Percentiles rank a stretch among this genome's conserved stretches.
phyloP scores from a whole-genome alignment of 2,113 vertebrate genomes.

The Paramisgurnus dabryanus region DNA sequence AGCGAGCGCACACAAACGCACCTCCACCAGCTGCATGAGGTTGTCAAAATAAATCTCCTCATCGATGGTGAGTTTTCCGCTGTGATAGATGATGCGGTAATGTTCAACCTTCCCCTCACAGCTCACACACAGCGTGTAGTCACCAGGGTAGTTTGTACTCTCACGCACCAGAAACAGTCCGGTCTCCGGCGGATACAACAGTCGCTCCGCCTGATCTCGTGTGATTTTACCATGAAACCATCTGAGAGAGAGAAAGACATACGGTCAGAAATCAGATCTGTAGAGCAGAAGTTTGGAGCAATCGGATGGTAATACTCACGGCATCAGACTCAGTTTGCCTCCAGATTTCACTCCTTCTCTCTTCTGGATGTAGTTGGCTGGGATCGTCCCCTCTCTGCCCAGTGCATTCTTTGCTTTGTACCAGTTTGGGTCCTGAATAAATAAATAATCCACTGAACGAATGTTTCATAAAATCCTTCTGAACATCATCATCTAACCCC shows the following conservation, averaged over 20 bases:
- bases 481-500: no score
- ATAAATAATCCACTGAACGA: not conserved
- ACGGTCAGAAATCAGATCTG: no score
- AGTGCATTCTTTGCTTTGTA: constrained; percentile 94
- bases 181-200: constrained; percentile 86
- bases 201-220: constrained; percentile 84
- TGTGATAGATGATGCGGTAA: constrained; percentile 92
- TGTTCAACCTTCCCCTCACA: constrained; percentile 96
- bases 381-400: constrained; percentile 91
- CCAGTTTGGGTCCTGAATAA: constrained; percentile 93
- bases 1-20: not conserved
- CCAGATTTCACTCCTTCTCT: constrained; percentile 89
- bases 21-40: constrained; percentile 93
- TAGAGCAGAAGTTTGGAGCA: no score
- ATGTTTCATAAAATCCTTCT: no score
- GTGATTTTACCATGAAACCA: constrained; percentile 99
- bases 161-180: constrained; percentile 94
- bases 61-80: constrained; percentile 93
- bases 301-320: constrained; percentile 80
- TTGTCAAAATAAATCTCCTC: constrained; percentile 93
- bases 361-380: constrained; percentile 95
- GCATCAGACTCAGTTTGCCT: constrained; percentile 96
- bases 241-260: constrained; percentile 64
- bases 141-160: constrained; percentile 96
- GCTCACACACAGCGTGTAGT: constrained; percentile 97